phyloP scores from a whole-genome alignment of 2,888 invertebrate genomes.

The Meganola albula region DNA sequence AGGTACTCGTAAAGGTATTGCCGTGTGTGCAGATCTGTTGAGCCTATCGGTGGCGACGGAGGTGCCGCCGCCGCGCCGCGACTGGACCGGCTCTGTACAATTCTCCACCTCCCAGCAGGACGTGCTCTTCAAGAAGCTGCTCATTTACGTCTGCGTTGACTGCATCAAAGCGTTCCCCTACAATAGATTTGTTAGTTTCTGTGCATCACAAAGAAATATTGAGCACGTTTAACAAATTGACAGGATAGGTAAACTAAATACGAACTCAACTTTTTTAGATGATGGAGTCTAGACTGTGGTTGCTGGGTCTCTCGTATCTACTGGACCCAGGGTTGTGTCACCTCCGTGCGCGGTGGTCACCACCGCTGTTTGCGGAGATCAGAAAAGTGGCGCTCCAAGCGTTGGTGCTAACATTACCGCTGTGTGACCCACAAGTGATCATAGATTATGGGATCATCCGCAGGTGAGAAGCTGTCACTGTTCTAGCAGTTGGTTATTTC shows the following conservation, averaged over 20 bases:
- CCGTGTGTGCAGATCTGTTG: conserved; percentile 38
- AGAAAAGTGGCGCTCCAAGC: conserved; percentile 52
- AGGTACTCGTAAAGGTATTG: no score
- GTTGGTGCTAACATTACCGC: conserved; percentile 43
- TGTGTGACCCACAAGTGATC: conserved; percentile 28
- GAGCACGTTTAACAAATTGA: no score
- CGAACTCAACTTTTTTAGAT: conserved; percentile 35
- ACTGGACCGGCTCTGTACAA: conserved; percentile 47
- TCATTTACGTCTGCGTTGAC: conserved; percentile 48
- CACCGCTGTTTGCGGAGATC: conserved; percentile 49
- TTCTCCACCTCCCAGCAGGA: conserved; percentile 46
- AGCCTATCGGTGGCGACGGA: conserved; percentile 55
- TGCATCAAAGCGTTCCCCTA: conserved; percentile 45
- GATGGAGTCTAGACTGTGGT: conserved; percentile 47
- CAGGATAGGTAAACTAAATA: neutral
- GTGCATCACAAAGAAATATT: no score
- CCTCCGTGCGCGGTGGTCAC: conserved; percentile 48
- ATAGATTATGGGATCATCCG: conserved; percentile 48
- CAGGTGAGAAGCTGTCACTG: conserved; percentile 38
- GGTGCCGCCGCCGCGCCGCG: conserved; percentile 44
- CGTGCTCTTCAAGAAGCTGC: conserved; percentile 54
- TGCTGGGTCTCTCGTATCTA: conserved; percentile 57
- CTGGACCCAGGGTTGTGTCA: conserved; percentile 52
- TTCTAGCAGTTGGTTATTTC: neutral
- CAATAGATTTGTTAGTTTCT: conserved; percentile 50